These are phyloP conservation scores for Scatophagus argus DNA, from an alignment of 2,113 vertebrate species.

Conservation along the genomic window DNA sequence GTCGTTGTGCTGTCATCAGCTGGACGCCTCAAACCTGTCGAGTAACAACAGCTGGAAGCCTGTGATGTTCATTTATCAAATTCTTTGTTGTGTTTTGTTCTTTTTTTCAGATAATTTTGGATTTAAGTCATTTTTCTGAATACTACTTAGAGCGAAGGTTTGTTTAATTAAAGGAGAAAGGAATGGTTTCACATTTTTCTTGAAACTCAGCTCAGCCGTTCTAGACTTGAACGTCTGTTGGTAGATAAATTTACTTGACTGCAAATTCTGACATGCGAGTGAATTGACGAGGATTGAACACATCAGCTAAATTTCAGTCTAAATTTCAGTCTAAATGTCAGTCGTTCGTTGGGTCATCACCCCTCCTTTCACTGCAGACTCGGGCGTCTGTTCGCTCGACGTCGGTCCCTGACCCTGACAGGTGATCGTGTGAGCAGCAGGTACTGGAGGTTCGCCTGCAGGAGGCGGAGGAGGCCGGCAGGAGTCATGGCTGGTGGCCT, in stretches of 20 bases:
- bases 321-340: too few relatives aligned
- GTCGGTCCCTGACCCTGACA: background rate
- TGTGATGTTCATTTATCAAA: background rate
- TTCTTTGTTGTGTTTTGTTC: background rate
- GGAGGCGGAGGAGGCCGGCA: background rate
- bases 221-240: background rate
- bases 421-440: background rate
- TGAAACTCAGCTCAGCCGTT: too few relatives aligned
- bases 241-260: background rate
- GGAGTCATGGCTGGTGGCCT: constrained; percentile 44
- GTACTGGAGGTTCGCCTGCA: background rate
- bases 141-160: background rate
- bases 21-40: background rate
- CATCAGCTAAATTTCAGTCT: too few relatives aligned
- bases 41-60: background rate
- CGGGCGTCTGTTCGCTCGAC: too few relatives aligned
- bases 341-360: background rate
- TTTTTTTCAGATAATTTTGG: background rate
- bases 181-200: too few relatives aligned
- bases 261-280: background rate
- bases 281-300: background rate
- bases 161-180: background rate
- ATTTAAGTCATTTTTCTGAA: background rate
- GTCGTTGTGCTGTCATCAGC: background rate
- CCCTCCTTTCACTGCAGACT: background rate